Base-by-base conservation (phyloP, 2,797 vertebrate species). In the Diplodus puntazzo region DNA sequence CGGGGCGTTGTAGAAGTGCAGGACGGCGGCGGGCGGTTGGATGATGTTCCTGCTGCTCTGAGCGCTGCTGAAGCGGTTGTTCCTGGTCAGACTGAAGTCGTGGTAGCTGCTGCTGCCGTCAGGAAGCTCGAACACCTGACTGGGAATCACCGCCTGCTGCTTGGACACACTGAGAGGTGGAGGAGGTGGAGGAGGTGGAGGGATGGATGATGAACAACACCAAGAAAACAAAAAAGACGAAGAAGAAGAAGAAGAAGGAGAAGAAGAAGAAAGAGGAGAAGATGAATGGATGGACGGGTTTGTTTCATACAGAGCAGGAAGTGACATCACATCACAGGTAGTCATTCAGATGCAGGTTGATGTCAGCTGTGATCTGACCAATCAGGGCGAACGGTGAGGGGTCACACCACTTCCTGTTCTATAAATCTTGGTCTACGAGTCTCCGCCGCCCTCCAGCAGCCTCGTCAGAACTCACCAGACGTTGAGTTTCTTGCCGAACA, bases 1-100 rank as follows among this genome's bases (percentile, higher is more conserved):
- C 0, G 97, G 97, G n/a, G 97, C 97, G 3, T 99, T 98, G 80
- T 98, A 99, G 87, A 97, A 99, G 86, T 99, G 98, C 73, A 99
- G 95, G 60, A 99, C 97, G 43, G 96, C 95, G 0, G 97, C 96
- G 0, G 98, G 97, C 0, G 97, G 97, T 59, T 98, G 98, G 90
- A 99, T 99, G 92, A 98, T 98, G 91, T 98, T 99, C 93, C 97
- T 97, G 75, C 96, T 96, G 25, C 96, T 97, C 80, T 97, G 97
- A 0, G 95, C 93, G 77, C 96, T 97, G 86, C 96, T 97, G 93
- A 99, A 99, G 18, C 98, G 96, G 87, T 99, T 99, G 84, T 98
- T 99, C 79, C 98, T 96, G 75, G 96, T 98, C 96, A 98, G 97
- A 81, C 96, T 95, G 89, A 98, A 99, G 94, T 99, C 97, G 87